These are phyloP conservation scores for Allolobophora icterica DNA, from an alignment of 2,888 invertebrate genomes.

Conservation along the genomic window DNA sequence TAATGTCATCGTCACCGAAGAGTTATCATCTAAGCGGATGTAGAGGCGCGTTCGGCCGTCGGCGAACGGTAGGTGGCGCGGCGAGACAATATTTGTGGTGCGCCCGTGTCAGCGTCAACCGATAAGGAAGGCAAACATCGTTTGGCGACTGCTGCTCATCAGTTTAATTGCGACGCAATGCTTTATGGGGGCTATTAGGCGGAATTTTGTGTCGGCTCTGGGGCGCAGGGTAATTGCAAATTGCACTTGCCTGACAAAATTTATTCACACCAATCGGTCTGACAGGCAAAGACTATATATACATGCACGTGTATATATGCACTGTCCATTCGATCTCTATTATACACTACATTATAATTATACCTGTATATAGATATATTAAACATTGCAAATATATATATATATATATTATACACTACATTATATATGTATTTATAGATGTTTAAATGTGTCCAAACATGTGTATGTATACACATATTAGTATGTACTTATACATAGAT, in stretches of 20 bases:
- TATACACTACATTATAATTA: no score
- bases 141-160: background rate
- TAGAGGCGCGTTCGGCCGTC: background rate
- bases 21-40: conserved; percentile 10
- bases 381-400: no score
- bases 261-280: background rate
- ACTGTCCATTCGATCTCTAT: no score
- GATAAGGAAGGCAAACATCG: conserved; percentile 24
- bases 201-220: background rate
- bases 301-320: no score
- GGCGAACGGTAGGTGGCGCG: background rate
- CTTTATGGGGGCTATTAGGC: conserved; percentile 2
- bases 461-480: no score
- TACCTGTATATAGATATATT: no score
- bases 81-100: conserved; percentile 24
- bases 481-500: no score
- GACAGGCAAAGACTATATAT: background rate
- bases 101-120: background rate
- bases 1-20: background rate
- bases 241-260: background rate
- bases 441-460: no score
- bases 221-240: background rate
- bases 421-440: no score
- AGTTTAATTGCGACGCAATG: background rate
- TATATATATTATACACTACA: no score